phyloP scores from a whole-genome alignment of 2,888 invertebrate genomes.

The Molorchus minor region DNA sequence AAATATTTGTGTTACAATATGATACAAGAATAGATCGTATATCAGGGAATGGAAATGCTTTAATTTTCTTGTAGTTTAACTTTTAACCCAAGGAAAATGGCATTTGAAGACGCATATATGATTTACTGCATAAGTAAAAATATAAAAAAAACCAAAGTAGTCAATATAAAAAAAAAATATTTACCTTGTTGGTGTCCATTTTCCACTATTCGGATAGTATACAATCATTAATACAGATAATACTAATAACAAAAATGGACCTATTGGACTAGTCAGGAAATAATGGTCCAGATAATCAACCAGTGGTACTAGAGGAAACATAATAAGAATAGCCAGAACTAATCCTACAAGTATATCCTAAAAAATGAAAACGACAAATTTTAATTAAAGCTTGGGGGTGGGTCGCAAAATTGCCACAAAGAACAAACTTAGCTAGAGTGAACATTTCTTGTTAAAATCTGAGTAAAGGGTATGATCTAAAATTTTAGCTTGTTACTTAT shows the following conservation, averaged over 20 bases:
- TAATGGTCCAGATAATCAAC: constrained; percentile 79
- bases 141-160: too few species aligned
- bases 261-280: constrained; percentile 72
- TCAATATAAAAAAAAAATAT: background rate
- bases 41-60: background rate
- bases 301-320: constrained; percentile 77
- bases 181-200: constrained; percentile 91
- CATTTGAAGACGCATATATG: too few species aligned
- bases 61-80: too few species aligned
- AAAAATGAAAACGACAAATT: too few species aligned
- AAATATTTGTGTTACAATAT: constrained; percentile 1
- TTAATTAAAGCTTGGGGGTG: too few species aligned
- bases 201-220: constrained; percentile 82
- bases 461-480: too few species aligned
- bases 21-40: background rate
- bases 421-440: too few species aligned
- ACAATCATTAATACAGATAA: constrained; percentile 75
- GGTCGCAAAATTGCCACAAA: too few species aligned
- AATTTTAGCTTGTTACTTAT: too few species aligned
- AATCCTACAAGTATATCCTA: constrained; percentile 88
- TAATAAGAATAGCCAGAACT: constrained; percentile 71
- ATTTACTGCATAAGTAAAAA: too few species aligned
- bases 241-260: constrained; percentile 72
- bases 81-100: too few species aligned
- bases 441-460: too few species aligned